A percentile compares a stretch with the other conserved stretches of the same genome.
Evolutionary conservation across 2,888 invertebrate species (phyloP).

Genomic region (Microctonus brassicae): DNA sequence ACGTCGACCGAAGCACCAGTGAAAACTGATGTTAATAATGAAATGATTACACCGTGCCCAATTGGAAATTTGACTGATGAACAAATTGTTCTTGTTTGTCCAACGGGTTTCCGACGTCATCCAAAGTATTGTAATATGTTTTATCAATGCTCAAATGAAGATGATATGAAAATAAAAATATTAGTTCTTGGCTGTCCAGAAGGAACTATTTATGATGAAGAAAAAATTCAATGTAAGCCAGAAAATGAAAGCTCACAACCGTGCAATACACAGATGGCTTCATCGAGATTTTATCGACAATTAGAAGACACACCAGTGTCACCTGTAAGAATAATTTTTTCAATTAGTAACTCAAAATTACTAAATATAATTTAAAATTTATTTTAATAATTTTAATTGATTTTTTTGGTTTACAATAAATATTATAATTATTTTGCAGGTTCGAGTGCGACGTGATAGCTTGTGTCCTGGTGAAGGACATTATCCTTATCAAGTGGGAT

Average conservation of each 20-base stretch:
- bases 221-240: constrained; percentile 79
- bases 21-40: constrained; percentile 9
- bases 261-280: constrained; percentile 74
- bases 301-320: constrained; percentile 71
- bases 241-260: constrained; percentile 73
- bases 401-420: not conserved
- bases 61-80: constrained; percentile 75
- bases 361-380: no score
- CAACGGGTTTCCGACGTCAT: constrained; percentile 84
- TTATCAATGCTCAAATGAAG: constrained; percentile 83
- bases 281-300: constrained; percentile 73
- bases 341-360: no score
- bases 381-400: not conserved
- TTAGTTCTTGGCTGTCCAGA: constrained; percentile 83
- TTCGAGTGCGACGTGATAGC: constrained; percentile 73
- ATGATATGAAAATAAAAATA: constrained; percentile 80
- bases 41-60: constrained; percentile 52
- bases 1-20: constrained; percentile 7
- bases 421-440: constrained; percentile 73
- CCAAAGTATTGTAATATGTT: constrained; percentile 87
- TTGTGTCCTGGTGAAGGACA: constrained; percentile 80
- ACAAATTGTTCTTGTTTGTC: constrained; percentile 82
- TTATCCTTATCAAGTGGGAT: constrained; percentile 79
- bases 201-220: constrained; percentile 82
- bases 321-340: constrained; percentile 77